A percentile compares a stretch with the other conserved stretches of the same genome.
Conservation (phyloP, 2,113 vertebrate genomes). For the Saimiri boliviensis region DNA sequence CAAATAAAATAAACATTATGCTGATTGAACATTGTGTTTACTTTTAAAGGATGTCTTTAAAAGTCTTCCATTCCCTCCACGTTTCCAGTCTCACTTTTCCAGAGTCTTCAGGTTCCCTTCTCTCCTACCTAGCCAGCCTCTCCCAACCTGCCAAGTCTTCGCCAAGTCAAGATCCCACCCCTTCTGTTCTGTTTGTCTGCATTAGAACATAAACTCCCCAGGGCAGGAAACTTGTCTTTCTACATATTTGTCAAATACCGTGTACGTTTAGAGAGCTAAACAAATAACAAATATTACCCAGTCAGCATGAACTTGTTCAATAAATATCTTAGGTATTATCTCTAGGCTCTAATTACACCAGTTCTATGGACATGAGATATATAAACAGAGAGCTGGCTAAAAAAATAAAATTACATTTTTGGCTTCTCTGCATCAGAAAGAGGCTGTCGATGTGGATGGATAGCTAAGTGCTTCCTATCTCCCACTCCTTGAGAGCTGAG, state of each 20-base stretch:
- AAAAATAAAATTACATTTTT: conserved; percentile 25
- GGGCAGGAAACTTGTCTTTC: conserved; percentile 74
- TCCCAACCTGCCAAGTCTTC: conserved; percentile 22
- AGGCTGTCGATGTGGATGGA: not conserved
- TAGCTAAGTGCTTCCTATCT: not conserved
- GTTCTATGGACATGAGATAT: not conserved
- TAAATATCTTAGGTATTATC: conserved; percentile 62
- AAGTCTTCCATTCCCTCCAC: not conserved
- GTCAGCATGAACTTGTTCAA: conserved; percentile 32
- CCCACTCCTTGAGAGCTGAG: not conserved
- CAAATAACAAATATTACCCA: conserved; percentile 67
- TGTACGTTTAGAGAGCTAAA: conserved; percentile 62
- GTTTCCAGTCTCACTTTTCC: not conserved
- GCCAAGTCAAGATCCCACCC: conserved; percentile 11
- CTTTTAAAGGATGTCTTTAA: not conserved
- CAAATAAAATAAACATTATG: not conserved
- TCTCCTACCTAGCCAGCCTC: not conserved
- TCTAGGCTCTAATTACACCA: conserved; percentile 39
- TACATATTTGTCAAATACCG: conserved; percentile 67
- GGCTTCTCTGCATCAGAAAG: not conserved
- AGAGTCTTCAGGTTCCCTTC: not conserved
- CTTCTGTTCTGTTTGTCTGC: conserved; percentile 25
- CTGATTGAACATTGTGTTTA: not conserved
- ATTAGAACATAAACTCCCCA: conserved; percentile 56
- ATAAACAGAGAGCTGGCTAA: conserved; percentile 39